Base-by-base conservation (phyloP, 2,797 vertebrate genomes). In the Schizopygopsis pylzovi region DNA sequence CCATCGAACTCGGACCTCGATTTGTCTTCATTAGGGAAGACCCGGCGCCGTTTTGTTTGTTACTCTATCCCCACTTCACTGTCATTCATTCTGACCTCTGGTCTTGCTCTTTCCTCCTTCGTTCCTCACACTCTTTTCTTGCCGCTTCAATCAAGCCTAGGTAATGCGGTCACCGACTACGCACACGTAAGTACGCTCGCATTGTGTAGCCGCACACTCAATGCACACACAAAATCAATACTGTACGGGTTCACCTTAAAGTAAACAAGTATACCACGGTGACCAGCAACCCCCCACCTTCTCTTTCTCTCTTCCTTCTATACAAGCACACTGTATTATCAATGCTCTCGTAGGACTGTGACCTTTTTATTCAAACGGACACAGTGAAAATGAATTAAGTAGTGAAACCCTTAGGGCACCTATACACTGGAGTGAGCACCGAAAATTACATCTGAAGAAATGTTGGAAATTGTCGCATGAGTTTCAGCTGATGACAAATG, bases 21-120 rank as follows among this genome's bases (percentile, higher is more conserved):
- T 93, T 93, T 87, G 84, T 95, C 93, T 94, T 93, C 92, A 94
- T 94, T 94, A 92, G 86, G 52, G 37, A 77, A 28, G 37, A 39
- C 39, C 56, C 67, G 75, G 49, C 90, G 76, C 85, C 88, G 86
- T 90, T 92, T 89, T 78, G 84, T 87, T 90, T 73, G 71, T 83
- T 86, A 72, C 83, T 25, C 87, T 54, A 65, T 87, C 84, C 85
- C 80, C 77, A 49, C 76, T 70, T 78, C 88, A 86, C 81, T 82
- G 85, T 88, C 83, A 73, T 45, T 81, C 67, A 39, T 56, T 89
- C 86, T 41, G 59, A 43, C 61, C 89, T 81, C 61, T 45, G 79
- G 83, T 87, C 85, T 56, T 15, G 6, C 68, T 76, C 72, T 39
- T 37, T 39, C 70, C 1, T 54, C 33, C 76, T 71, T 7, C 20